Evolutionary conservation across 2,888 invertebrate genomes (phyloP).

Genomic region (Dryomyza anilis): DNA sequence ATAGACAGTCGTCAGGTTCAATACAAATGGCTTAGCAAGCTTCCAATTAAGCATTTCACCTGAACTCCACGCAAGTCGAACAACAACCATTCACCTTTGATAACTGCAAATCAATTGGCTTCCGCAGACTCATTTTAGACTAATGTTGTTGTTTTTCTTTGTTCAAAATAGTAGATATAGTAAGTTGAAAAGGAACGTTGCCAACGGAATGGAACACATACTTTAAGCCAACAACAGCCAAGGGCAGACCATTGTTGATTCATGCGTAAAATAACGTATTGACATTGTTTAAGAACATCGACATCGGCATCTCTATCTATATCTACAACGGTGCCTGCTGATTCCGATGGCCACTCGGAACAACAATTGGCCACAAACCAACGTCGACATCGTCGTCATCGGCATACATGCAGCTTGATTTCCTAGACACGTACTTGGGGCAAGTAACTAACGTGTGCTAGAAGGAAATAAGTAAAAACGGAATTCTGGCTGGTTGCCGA

Average conservation of each 20-base stretch:
- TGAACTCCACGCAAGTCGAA: neutral
- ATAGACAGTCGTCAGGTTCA: neutral
- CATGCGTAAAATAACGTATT: constrained; percentile 31
- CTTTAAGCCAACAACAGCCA: neutral
- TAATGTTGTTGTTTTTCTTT: no score
- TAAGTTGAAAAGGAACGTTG: neutral
- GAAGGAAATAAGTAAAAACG: neutral
- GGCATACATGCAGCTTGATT: neutral
- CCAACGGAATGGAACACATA: neutral
- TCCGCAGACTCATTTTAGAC: no score
- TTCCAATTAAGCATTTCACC: constrained; percentile 10
- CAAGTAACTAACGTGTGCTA: neutral
- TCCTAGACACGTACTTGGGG: constrained; percentile 4
- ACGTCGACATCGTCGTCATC: no score
- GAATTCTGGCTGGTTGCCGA: no score
- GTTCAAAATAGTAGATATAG: neutral
- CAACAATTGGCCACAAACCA: neutral
- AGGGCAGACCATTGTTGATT: constrained; percentile 26
- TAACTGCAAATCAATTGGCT: no score
- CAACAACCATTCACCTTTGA: neutral
- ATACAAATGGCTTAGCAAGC: constrained; percentile 2
- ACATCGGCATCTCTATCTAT: no score
- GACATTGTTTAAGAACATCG: constrained; percentile 26
- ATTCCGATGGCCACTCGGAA: neutral
- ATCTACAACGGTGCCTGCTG: no score